These are phyloP conservation scores for Pipistrellus kuhlii DNA, from an alignment of 2,797 vertebrate genomes.

Conservation along the genomic window DNA sequence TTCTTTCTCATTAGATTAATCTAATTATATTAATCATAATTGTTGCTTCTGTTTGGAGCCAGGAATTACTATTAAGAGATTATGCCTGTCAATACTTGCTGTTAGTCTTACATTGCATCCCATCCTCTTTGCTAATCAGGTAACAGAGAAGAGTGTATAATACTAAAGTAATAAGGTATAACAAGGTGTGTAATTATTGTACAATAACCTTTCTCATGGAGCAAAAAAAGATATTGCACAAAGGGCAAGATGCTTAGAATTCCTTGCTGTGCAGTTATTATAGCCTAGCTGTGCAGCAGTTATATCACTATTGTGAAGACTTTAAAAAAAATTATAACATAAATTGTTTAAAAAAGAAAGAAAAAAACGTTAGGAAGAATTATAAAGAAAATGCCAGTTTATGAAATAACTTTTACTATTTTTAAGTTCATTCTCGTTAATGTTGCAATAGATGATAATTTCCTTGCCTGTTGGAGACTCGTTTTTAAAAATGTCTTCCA, in stretches of 20 bases:
- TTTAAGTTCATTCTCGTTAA: constrained; percentile 79
- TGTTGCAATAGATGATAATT: constrained; percentile 79
- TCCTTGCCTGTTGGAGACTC: constrained; percentile 82
- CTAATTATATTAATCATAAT: constrained; percentile 69
- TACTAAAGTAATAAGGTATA: constrained; percentile 26
- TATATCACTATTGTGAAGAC: constrained; percentile 68
- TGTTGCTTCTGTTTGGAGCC: constrained; percentile 58
- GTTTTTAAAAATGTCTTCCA: constrained; percentile 70
- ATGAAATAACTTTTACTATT: constrained; percentile 79
- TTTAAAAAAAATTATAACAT: constrained; percentile 56
- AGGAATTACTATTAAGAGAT: constrained; percentile 5
- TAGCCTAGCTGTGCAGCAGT: constrained; percentile 53
- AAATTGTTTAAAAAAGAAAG: constrained; percentile 56
- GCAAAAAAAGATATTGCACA: background rate
- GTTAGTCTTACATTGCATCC: background rate
- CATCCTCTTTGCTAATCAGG: constrained; percentile 60
- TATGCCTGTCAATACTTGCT: constrained; percentile 34
- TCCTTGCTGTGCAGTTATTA: constrained; percentile 50
- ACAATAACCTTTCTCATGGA: constrained; percentile 50
- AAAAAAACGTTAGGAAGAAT: constrained; percentile 74
- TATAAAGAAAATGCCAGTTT: constrained; percentile 74
- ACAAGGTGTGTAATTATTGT: constrained; percentile 60
- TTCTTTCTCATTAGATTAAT: constrained; percentile 62
- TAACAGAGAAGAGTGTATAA: constrained; percentile 4
- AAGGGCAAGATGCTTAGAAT: constrained; percentile 68